Percentiles rank a stretch among this genome's conserved stretches.
Conservation (phyloP, 2,797 vertebrate genomes). For the Coracias cyanogaster region DNA sequence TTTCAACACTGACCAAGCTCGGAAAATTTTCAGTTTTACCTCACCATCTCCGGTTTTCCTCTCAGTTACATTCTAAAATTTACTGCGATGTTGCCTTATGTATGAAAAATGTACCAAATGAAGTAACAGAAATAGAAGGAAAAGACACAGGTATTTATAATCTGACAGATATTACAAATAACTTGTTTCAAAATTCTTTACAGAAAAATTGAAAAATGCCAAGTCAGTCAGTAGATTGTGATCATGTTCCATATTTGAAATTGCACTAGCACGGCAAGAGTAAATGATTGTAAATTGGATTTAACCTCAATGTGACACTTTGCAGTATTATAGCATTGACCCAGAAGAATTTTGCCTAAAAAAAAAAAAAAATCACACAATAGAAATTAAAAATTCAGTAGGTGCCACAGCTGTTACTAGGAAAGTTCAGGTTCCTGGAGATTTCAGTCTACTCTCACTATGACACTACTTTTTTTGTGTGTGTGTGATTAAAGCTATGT, state of each 20-base stretch:
- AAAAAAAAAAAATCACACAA: not conserved
- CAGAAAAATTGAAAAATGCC: not conserved
- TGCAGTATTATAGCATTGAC: not conserved
- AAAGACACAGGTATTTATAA: not conserved
- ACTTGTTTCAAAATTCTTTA: not conserved
- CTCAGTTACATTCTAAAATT: not conserved
- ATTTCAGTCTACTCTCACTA: not conserved
- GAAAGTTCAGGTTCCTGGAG: not conserved
- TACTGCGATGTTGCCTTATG: not conserved
- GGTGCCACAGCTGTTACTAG: not conserved
- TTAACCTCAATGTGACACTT: not conserved
- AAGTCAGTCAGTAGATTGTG: not conserved
- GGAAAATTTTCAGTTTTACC: not conserved
- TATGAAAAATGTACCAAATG: not conserved
- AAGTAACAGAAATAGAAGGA: not conserved
- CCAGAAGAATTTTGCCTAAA: not conserved
- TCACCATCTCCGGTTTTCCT: not conserved
- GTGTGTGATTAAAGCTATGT: not conserved
- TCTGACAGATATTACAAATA: not conserved
- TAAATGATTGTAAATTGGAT: not conserved
- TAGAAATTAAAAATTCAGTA: not conserved
- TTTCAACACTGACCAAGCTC: not conserved
- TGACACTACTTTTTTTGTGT: not conserved
- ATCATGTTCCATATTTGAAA: not conserved
- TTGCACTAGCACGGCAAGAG: not conserved